Conservation (phyloP, 1,140 invertebrate genomes). For the Cardiocondyla obscurior region DNA sequence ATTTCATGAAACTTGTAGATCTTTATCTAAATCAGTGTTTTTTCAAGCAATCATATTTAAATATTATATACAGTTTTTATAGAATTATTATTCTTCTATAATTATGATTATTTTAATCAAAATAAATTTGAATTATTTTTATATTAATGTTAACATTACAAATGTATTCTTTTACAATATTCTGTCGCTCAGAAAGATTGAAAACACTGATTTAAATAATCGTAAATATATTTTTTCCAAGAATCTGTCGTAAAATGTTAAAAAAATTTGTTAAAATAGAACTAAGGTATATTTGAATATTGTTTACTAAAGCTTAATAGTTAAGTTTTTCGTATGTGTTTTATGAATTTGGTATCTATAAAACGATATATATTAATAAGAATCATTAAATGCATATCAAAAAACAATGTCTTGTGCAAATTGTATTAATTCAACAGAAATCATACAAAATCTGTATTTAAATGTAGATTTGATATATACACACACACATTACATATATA, state of each 20-base stretch:
- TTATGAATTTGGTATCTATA: background rate
- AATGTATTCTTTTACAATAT: constrained; percentile 17
- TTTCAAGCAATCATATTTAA: constrained; percentile 22
- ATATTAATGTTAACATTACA: background rate
- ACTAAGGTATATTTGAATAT: constrained; percentile 1
- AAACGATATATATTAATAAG: background rate
- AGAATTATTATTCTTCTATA: background rate
- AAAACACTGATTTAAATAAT: constrained; percentile 18
- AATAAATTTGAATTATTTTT: constrained; percentile 10
- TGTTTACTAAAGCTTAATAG: background rate
- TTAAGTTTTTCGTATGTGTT: constrained; percentile 10
- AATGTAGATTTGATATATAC: background rate
- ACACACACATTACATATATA: too few relatives aligned
- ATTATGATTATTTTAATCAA: background rate
- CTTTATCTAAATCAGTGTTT: background rate
- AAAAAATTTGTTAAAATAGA: background rate
- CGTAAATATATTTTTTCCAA: background rate
- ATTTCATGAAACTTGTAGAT: background rate
- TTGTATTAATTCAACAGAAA: background rate
- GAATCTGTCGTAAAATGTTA: background rate
- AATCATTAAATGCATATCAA: background rate
- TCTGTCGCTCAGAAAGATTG: constrained; percentile 7
- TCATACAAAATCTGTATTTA: background rate
- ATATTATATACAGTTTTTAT: background rate
- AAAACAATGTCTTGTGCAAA: background rate